Base-by-base conservation (phyloP, 2,888 invertebrate genomes). In the Drosophila borealis region DNA sequence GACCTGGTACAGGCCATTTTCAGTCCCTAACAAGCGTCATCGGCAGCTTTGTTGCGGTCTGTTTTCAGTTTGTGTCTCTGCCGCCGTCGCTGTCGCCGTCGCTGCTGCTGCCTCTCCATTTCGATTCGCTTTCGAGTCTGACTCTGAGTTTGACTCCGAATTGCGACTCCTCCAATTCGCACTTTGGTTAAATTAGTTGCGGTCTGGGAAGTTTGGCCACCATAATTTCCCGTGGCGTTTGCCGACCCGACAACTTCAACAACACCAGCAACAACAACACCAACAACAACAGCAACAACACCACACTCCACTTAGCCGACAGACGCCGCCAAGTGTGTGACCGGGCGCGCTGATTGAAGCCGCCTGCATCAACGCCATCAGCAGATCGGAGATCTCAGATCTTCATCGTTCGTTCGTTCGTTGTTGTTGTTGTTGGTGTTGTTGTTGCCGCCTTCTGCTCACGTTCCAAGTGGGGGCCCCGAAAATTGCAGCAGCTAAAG, bases 111-210 rank as follows among this genome's bases (percentile, higher is more conserved):
- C 50, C 33, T 60, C 57, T 57, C 65, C 77, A 79, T 81, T 85
- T 87, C 81, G 81, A 60, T 87, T 84, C 85, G 85, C 85, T 87
- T 83, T 84, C 81, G 71, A 59, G 44, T 78, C 63, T 65, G 69
- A 74, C 57, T 83, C 68, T 39, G 48, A 67, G 62, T 71, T 54
- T 56, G 87, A 87, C 81, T 82, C 81, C 85, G 85, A 88, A 80
- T 85, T 78, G 80, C 78, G 83, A 83, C 89, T 89, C 88, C 89
- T 89, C 88, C 87, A 89, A 89, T 89, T 89, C 85, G 89, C 85
- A 86, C 89, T 85, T 85, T 85, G 89, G 88, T 89, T 89, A 85
- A 85, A 85, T 85, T 85, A 89, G 85, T 85, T 85, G 85, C 85
- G 85, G 85, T 85, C 85, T 85, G 85, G 88, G 85, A 89, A 85